phyloP scores from a whole-genome alignment of 2,797 vertebrate genomes.

The Spinus olivaceus region DNA sequence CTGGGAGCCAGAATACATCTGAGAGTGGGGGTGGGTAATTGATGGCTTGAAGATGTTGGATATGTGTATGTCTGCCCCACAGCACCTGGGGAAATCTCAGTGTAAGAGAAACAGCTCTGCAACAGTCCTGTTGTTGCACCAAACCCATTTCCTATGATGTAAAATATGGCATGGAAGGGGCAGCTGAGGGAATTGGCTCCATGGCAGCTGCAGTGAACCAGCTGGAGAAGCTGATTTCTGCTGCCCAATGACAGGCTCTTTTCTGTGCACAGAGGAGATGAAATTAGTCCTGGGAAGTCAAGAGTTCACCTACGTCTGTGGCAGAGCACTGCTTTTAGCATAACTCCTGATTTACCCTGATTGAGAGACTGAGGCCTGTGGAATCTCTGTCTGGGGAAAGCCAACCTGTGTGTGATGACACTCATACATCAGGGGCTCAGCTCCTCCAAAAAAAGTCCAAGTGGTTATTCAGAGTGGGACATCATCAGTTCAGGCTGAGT shows the following conservation, averaged over 20 bases:
- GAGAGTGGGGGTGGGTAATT: background rate
- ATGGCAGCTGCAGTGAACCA: background rate
- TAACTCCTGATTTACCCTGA: background rate
- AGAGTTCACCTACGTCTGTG: background rate
- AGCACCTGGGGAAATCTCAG: background rate
- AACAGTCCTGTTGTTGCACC: background rate
- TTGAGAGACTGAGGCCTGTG: background rate
- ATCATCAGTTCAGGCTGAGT: background rate
- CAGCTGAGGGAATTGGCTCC: background rate
- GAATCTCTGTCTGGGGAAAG: background rate
- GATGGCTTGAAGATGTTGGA: background rate
- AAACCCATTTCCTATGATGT: background rate
- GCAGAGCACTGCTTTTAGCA: background rate
- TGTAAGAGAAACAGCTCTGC: background rate
- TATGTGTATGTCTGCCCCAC: background rate
- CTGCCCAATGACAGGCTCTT: background rate
- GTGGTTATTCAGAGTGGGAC: background rate
- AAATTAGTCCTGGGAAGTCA: background rate
- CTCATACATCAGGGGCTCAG: background rate
- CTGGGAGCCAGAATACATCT: background rate
- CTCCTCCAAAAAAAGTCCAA: background rate
- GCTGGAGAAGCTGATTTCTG: background rate
- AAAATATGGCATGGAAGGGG: background rate
- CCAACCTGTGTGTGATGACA: background rate
- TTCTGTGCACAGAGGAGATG: background rate